Conservation (phyloP, 2,113 vertebrate species). For the Alces alces region DNA sequence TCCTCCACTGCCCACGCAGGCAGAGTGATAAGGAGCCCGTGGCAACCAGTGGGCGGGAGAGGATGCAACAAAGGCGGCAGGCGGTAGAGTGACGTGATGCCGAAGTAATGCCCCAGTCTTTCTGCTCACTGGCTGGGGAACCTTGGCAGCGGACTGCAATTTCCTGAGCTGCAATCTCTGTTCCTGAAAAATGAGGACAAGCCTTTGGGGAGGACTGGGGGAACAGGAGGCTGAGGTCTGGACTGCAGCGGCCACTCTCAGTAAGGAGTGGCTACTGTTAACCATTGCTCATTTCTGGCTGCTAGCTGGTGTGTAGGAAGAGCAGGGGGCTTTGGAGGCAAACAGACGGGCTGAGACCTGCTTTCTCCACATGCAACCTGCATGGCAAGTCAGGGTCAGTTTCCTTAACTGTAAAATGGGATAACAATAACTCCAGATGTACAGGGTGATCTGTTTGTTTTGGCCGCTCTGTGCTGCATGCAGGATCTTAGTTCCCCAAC, state of each 20-base stretch:
- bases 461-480: background rate
- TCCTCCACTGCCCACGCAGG: background rate
- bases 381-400: background rate
- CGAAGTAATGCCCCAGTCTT: accelerated
- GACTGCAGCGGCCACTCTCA: background rate
- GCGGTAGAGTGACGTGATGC: background rate
- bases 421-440: background rate
- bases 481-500: background rate
- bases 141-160: background rate
- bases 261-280: background rate
- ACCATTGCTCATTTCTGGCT: background rate
- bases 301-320: background rate
- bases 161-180: background rate
- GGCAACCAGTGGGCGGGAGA: background rate
- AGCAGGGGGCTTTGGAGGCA: background rate
- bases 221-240: background rate
- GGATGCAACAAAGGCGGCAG: accelerated
- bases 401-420: background rate
- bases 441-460: background rate
- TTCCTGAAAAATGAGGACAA: background rate
- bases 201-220: background rate
- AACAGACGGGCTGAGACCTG: background rate
- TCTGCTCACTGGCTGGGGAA: background rate
- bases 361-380: background rate
- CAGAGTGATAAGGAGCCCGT: background rate